Conservation (phyloP, 2,888 invertebrate species). For the Tupiocoris notatus region DNA sequence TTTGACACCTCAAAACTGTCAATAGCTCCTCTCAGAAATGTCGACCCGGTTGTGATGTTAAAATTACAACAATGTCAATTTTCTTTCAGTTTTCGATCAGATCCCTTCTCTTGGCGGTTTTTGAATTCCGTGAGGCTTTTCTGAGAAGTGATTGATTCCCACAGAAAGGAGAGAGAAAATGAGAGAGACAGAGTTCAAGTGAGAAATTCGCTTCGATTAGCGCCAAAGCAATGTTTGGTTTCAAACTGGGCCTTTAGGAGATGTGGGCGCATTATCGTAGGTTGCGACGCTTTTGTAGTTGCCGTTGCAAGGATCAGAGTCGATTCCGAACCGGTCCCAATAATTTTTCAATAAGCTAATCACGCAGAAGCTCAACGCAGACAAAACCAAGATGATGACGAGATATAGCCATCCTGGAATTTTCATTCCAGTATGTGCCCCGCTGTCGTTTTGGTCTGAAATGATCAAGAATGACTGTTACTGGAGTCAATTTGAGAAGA, state of each 20-base stretch:
- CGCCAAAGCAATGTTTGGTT: not conserved
- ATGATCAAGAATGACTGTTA: too few species aligned
- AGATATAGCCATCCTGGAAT: conserved; percentile 13
- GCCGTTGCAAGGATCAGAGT: conserved; percentile 50
- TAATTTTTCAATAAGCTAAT: conserved; percentile 22
- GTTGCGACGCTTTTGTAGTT: conserved; percentile 51
- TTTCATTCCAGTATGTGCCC: conserved; percentile 12
- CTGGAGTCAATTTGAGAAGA: too few species aligned
- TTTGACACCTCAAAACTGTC: not conserved
- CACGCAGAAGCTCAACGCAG: conserved; percentile 10
- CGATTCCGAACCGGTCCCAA: conserved; percentile 46
- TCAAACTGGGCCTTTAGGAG: conserved; percentile 43
- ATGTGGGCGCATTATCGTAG: conserved; percentile 43
- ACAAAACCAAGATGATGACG: conserved; percentile 8
- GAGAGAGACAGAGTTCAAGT: not conserved
- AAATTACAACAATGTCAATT: not conserved
- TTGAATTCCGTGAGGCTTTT: not conserved
- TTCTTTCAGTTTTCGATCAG: not conserved
- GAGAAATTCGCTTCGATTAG: not conserved
- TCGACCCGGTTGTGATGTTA: not conserved
- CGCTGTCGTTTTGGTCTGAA: conserved; percentile 11
- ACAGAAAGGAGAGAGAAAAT: not conserved
- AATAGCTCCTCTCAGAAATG: not conserved
- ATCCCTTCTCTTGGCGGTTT: not conserved
- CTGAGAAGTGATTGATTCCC: not conserved